Base-by-base conservation (phyloP, 2,888 invertebrate genomes). In the Cecidostiba fungosa region DNA sequence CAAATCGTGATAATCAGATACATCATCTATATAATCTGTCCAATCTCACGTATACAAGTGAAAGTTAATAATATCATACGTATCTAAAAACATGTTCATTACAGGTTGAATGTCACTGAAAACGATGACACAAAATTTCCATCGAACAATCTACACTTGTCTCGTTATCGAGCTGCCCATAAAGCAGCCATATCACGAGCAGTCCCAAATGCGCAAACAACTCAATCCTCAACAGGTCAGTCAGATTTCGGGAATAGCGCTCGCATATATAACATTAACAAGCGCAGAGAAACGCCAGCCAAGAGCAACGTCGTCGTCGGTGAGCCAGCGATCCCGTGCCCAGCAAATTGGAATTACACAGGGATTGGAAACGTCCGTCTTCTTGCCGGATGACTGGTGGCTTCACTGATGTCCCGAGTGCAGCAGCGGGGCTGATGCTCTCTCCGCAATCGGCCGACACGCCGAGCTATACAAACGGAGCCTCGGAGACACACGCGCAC, bases 361-460 rank as follows among this genome's bases (percentile, higher is more conserved):
- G 87, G 85, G 88, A 87, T 89, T 84, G 87, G 87, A 84, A 87
- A 87, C 87, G 88, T 88, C 85, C 87, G 86, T 89, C 87, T 88
- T 88, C 89, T 89, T 86, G 88, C 86, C 87, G 88, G 88, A 89
- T 89, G 89, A 89, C 89, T 89, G 86, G 88, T 87, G 87, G 88
- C 87, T 89, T 88, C 88, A 87, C 88, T 85, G 88, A 86, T 87
- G 88, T 84, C 82, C 86, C 19, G 70, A 29, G 36, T 32, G 19
- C 70, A 36, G 19, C 70, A 36, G 36, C 26, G 10, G 29, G 16
- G 6, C 74, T 43, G 54, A 54, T 88, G 79, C 79, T 79, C 88
- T 86, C 87, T 87, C 88, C 88, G 79, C 72, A 59, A 43, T 54
- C 12, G 50, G 5, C 69, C 19, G 54, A 39, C 36, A 2, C 26